These are phyloP conservation scores for Cephus nigrinus DNA, from an alignment of 2,888 invertebrate species.

Conservation along the genomic window DNA sequence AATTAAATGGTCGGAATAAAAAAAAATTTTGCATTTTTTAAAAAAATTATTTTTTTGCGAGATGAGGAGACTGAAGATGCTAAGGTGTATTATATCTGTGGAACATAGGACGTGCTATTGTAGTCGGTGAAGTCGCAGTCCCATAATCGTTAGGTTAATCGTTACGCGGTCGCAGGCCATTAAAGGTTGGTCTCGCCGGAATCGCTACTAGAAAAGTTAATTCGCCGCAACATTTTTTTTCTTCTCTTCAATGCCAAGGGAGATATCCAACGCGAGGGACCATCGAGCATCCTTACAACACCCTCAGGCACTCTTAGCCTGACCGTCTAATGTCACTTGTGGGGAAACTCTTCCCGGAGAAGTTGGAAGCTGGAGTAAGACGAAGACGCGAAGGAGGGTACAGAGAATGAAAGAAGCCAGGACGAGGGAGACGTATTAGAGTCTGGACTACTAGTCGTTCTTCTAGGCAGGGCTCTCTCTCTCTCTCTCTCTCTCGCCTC, in stretches of 20 bases:
- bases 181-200: neutral
- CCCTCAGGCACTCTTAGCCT: constrained; percentile 15
- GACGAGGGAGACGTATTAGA: neutral
- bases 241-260: neutral
- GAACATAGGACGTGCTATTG: neutral
- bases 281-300: constrained; percentile 3
- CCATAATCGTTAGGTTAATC: neutral
- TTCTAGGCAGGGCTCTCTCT: neutral
- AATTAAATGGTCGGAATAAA: neutral
- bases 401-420: neutral
- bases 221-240: constrained; percentile 3
- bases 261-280: neutral
- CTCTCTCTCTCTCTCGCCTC: neutral
- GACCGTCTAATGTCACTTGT: constrained; percentile 15
- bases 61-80: neutral
- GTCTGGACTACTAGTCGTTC: neutral
- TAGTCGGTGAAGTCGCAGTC: neutral
- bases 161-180: constrained; percentile 4
- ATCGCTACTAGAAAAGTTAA: constrained; percentile 6
- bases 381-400: constrained; percentile 4
- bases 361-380: constrained; percentile 1
- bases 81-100: neutral
- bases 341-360: neutral
- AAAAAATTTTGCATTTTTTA: neutral
- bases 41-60: neutral